Percentiles rank a stretch among this genome's conserved stretches.
Evolutionary conservation across 2,888 invertebrate genomes (phyloP).

Genomic region (Melinaea marsaeus): DNA sequence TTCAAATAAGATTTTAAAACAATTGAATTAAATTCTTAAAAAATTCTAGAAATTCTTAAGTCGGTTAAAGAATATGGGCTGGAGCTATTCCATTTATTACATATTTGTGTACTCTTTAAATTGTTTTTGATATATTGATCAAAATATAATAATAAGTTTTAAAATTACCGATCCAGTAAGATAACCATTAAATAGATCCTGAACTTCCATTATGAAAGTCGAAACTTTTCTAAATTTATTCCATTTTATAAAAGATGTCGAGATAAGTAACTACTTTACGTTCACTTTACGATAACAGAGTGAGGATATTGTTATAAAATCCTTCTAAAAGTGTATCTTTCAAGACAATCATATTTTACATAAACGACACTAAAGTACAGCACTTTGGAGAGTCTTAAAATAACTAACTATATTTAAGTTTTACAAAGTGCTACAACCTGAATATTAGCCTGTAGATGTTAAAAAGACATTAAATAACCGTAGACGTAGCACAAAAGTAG

Average conservation of each 20-base stretch:
- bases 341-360: background rate
- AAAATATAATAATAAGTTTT: background rate
- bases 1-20: no score
- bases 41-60: no score
- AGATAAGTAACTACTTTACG: constrained; percentile 10
- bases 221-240: constrained; percentile 5
- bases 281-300: constrained; percentile 1
- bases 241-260: constrained; percentile 12
- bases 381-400: background rate
- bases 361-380: background rate
- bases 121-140: no score
- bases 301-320: constrained; percentile 1
- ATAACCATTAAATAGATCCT: background rate
- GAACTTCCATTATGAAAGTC: constrained; percentile 1
- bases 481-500: no score
- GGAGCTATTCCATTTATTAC: no score
- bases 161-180: background rate
- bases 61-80: no score
- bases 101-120: no score
- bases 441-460: no score
- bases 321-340: background rate
- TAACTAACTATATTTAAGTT: no score
- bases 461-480: no score
- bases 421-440: no score
- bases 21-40: no score